phyloP scores from a whole-genome alignment of 2,888 invertebrate genomes.

The Scaptodrosophila latifasciaeformis region DNA sequence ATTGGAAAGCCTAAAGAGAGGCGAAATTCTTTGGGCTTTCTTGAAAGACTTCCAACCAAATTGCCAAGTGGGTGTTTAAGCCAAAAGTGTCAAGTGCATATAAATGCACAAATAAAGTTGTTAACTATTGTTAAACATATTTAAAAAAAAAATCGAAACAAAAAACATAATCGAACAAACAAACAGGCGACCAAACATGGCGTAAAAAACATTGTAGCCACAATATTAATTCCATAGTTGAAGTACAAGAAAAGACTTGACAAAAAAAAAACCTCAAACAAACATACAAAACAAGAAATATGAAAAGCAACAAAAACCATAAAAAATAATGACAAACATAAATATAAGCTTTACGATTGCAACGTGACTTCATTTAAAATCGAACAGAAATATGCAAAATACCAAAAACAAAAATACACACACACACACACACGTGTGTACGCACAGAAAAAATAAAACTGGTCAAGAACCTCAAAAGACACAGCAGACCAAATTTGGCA shows the following conservation, averaged over 20 bases:
- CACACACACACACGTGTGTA: slow-evolving; percentile 7
- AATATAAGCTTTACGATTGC: slow-evolving; percentile 59
- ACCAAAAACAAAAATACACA: slow-evolving; percentile 16
- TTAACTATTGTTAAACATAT: slow-evolving; percentile 61
- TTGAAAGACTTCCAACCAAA: too few species aligned
- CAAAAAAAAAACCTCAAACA: too few species aligned
- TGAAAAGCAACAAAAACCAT: slow-evolving; percentile 37
- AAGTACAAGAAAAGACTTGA: slow-evolving; percentile 2
- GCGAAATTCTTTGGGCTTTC: too few species aligned
- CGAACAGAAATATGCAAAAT: slow-evolving; percentile 63
- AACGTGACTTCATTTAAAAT: slow-evolving; percentile 70
- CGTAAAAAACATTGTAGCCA: slow-evolving; percentile 36
- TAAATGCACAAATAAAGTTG: slow-evolving; percentile 54
- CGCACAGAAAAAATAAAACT: slow-evolving; percentile 47
- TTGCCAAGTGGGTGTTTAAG: slow-evolving; percentile 7
- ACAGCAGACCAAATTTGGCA: slow-evolving; percentile 55
- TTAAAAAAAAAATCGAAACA: slow-evolving; percentile 3
- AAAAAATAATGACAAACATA: slow-evolving; percentile 54
- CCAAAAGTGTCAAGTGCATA: slow-evolving; percentile 19
- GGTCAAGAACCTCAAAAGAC: slow-evolving; percentile 60
- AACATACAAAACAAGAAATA: slow-evolving; percentile 18
- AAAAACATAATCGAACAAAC: not conserved
- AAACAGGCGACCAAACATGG: too few species aligned
- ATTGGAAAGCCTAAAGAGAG: too few species aligned
- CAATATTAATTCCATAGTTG: slow-evolving; percentile 22